Evolutionary conservation across 2,888 invertebrate species (phyloP), one percentile per base, ranked within the genome.

Genomic region (Drosophila borborema): DNA sequence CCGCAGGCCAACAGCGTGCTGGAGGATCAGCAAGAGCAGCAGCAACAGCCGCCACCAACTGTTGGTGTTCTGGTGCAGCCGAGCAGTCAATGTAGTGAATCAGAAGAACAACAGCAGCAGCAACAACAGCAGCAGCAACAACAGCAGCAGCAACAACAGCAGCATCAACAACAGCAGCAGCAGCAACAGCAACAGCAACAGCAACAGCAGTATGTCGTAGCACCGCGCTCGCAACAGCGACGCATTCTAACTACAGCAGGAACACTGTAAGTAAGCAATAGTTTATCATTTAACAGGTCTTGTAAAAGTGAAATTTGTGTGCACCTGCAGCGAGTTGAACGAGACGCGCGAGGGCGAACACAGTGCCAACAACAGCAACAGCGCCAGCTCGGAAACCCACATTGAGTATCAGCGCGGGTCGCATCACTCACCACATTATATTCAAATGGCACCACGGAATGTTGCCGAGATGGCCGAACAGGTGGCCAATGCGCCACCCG

Each of bases 211-310:
- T 80, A 80, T 51, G 80, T 77, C 31, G 74, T 84, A 12, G 70
- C 91, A 65, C 87, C 86, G 23, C 88, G 90, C 34, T 80, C 89
- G 5, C 92, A 86, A 63, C 92, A 91, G 68, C 86, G 92, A 8
- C 90, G 93, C 41, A 93, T 93, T 58, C 82, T 93, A 31, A 93
- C 93, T 69, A 93, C 93, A 23, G 90, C 93, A 6, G 93, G 93
- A 28, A 93, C 93, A 53, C 87, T 93, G 86, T 91, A 83, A 92
- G 91, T 91, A 64, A 9, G 16, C 46, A 10, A 6, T 6, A 34
- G 12, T 12, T 40, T 14, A 31, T 20, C 16, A 14, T 16, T 1
- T 40, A 16, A 8, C 0, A 49, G 16, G 7, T 7, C 7, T 20
- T 38, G 2, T 40, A 34, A 40, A 40, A 14, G 0, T 36, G 14